Conservation (phyloP, 2,797 vertebrate genomes). For the Hozukius guyotensis region DNA sequence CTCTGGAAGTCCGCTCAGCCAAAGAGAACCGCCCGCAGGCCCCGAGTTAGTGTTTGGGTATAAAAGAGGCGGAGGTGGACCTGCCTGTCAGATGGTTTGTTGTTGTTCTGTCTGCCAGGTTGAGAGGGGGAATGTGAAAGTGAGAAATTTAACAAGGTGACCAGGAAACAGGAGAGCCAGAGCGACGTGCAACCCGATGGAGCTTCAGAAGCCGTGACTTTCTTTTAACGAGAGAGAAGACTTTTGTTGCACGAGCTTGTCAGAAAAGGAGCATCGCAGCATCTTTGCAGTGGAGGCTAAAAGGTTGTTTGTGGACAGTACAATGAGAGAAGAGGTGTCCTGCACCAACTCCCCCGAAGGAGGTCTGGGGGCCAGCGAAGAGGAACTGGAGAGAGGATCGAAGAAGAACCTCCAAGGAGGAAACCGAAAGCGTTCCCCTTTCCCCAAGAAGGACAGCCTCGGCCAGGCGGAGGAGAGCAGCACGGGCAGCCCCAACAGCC, state of each 20-base stretch:
- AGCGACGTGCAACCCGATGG: constrained; percentile 60
- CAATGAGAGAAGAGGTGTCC: constrained; percentile 87
- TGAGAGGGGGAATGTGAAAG: constrained; percentile 66
- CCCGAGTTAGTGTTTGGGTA: constrained; percentile 59
- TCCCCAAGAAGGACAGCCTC: constrained; percentile 68
- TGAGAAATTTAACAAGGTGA: constrained; percentile 62
- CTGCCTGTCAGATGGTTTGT: constrained; percentile 81
- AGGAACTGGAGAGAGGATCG: constrained; percentile 81
- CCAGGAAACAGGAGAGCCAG: constrained; percentile 53
- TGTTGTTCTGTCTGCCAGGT: constrained; percentile 75
- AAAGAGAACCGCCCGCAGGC: constrained; percentile 66
- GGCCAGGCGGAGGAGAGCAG: constrained; percentile 74
- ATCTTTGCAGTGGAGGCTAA: constrained; percentile 56
- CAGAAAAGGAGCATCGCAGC: constrained; percentile 47
- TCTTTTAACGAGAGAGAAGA: constrained; percentile 37
- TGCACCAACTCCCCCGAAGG: constrained; percentile 87
- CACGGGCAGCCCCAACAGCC: constrained; percentile 76
- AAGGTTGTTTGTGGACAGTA: constrained; percentile 49
- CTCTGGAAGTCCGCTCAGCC: constrained; percentile 56
- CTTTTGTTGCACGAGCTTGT: constrained; percentile 12
- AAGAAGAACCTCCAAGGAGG: constrained; percentile 76
- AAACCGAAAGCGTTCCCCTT: constrained; percentile 81
- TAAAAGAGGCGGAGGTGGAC: constrained; percentile 77
- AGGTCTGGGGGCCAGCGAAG: constrained; percentile 84
- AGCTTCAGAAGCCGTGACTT: constrained; percentile 58